A percentile compares a stretch with the other conserved stretches of the same genome.
phyloP scores from a whole-genome alignment of 2,797 vertebrate genomes.

The Sciurus carolinensis region DNA sequence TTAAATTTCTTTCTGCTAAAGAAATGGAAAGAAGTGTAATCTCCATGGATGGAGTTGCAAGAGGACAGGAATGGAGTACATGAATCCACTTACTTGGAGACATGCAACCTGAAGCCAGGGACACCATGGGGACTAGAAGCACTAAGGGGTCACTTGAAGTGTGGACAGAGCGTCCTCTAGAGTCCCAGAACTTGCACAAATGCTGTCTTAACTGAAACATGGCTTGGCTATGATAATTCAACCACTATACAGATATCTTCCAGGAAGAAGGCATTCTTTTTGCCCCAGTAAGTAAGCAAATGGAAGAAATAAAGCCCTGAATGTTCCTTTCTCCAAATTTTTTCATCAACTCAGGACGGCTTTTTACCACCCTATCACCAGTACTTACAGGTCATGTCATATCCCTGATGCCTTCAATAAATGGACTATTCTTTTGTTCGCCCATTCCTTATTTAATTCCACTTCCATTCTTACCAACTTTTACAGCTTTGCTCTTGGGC shows the following conservation, averaged over 20 bases:
- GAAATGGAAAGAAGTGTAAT: slow-evolving; percentile 55
- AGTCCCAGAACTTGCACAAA: slow-evolving; percentile 51
- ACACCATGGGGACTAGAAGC: not conserved
- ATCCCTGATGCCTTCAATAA: not conserved
- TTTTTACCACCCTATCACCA: not conserved
- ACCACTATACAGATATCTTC: not conserved
- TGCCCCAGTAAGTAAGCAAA: not conserved
- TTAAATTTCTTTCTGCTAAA: slow-evolving; percentile 30
- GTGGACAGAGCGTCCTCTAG: not conserved
- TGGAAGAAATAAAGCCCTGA: not conserved
- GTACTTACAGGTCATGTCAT: not conserved
- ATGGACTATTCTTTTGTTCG: not conserved
- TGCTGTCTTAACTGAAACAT: not conserved
- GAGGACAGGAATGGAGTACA: not conserved
- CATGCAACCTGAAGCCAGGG: slow-evolving; percentile 5
- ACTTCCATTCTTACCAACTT: not conserved
- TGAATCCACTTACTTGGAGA: not conserved
- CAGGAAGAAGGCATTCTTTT: not conserved
- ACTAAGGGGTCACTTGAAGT: not conserved
- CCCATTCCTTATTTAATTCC: not conserved
- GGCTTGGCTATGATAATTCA: not conserved
- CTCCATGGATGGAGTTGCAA: not conserved
- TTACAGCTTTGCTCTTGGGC: not conserved
- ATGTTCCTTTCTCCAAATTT: slow-evolving; percentile 15
- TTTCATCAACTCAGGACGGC: not conserved